These are phyloP conservation scores for Agonopterix alstromeriana DNA, from an alignment of 2,888 invertebrate species.

Conservation along the genomic window DNA sequence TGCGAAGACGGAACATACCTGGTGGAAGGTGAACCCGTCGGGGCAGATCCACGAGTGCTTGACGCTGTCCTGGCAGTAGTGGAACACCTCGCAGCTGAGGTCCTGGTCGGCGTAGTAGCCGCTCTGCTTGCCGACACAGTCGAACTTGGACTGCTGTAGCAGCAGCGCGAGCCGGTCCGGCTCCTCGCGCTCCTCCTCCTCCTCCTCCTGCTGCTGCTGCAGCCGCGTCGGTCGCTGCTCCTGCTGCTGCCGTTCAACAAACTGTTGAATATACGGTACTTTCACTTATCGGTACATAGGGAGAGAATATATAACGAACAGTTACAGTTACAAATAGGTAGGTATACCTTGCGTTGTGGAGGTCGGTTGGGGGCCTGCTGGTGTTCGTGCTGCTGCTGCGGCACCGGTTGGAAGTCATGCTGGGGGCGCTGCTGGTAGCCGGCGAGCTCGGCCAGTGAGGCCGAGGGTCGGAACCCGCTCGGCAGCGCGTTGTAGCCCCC, in stretches of 20 bases:
- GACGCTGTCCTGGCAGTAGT: constrained; percentile 93
- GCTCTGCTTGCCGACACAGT: constrained; percentile 86
- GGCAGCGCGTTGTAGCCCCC: constrained; percentile 51
- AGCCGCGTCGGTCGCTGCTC: constrained; percentile 47
- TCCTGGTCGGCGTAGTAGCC: constrained; percentile 95
- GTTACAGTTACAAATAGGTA: too few species aligned
- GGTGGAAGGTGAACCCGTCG: constrained; percentile 92
- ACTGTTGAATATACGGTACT: background rate
- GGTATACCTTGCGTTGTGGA: constrained; percentile 54
- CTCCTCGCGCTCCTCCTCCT: constrained; percentile 87
- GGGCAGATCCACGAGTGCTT: constrained; percentile 96
- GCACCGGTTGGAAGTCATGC: constrained; percentile 1
- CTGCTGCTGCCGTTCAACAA: constrained; percentile 41
- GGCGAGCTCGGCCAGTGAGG: constrained; percentile 63
- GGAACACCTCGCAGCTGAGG: constrained; percentile 93
- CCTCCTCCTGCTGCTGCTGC: constrained; percentile 39
- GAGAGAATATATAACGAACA: too few species aligned
- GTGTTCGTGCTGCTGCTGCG: constrained; percentile 27
- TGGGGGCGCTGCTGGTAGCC: constrained; percentile 48
- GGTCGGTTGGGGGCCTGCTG: constrained; percentile 33
- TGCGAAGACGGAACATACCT: constrained; percentile 68
- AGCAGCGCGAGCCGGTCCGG: constrained; percentile 89
- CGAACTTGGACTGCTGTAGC: constrained; percentile 89
- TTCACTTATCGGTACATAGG: too few species aligned
- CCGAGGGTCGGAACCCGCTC: constrained; percentile 59